Percentiles rank a stretch among this genome's conserved stretches.
These are phyloP conservation scores for Aphaenogaster floridana DNA, from an alignment of 1,140 invertebrate species.

Conservation along the genomic window DNA sequence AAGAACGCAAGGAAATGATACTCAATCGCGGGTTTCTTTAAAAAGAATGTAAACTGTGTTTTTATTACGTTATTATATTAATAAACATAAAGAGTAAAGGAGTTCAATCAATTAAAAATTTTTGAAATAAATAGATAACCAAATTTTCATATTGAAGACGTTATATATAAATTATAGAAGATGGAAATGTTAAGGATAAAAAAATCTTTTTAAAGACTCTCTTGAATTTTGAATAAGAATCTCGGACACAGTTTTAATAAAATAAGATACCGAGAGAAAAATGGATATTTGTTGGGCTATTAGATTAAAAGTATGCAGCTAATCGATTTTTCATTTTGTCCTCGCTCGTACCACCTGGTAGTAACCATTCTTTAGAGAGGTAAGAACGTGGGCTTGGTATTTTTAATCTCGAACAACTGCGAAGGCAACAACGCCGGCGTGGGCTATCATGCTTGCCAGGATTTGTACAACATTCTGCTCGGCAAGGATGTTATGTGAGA, in stretches of 20 bases:
- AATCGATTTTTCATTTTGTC: slow-evolving; percentile 45
- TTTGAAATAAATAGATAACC: neutral
- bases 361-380: neutral
- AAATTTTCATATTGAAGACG: neutral
- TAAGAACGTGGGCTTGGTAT: slow-evolving; percentile 35
- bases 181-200: too few species aligned
- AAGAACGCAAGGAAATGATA: neutral
- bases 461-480: slow-evolving; percentile 51
- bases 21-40: neutral
- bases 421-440: slow-evolving; percentile 16
- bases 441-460: neutral
- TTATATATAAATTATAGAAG: neutral
- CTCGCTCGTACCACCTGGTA: neutral
- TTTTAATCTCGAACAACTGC: slow-evolving; percentile 47
- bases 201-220: neutral
- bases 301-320: neutral
- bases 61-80: neutral
- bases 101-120: neutral
- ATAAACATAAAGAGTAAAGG: neutral
- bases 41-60: neutral
- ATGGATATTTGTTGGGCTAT: neutral
- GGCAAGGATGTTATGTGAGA: slow-evolving; percentile 30
- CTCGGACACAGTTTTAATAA: neutral
- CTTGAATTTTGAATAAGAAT: neutral
- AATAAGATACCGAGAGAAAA: neutral